Conservation (phyloP, 2,797 vertebrate genomes). For the Gephyroberyx darwinii region DNA sequence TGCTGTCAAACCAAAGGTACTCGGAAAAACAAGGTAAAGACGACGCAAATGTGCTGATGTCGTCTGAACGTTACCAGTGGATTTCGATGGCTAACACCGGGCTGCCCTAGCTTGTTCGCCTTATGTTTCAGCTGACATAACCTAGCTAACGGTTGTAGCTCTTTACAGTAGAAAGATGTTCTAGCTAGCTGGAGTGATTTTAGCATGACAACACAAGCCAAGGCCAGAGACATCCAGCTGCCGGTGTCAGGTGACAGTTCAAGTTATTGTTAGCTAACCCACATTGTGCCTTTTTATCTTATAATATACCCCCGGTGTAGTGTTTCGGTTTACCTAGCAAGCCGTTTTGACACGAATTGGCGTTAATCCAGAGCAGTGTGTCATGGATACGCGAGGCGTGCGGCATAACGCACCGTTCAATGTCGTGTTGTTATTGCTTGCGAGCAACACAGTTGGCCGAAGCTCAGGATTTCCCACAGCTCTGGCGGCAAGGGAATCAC, state of each 20-base stretch:
- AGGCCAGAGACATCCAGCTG: neutral
- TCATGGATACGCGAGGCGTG: neutral
- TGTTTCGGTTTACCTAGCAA: too few species aligned
- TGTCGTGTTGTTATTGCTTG: neutral
- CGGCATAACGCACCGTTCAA: neutral
- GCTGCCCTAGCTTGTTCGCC: neutral
- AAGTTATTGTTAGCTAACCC: conserved; percentile 17
- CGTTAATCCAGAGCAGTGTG: neutral
- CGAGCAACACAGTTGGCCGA: neutral
- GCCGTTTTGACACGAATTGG: too few species aligned
- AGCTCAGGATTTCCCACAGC: neutral
- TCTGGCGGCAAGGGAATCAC: conserved; percentile 13
- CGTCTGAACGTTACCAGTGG: neutral
- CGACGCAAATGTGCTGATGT: too few species aligned
- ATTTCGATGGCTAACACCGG: neutral
- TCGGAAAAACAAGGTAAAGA: conserved; percentile 56
- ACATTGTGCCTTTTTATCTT: neutral
- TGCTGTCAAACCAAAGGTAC: conserved; percentile 41
- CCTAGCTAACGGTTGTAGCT: neutral
- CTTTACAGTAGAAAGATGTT: neutral
- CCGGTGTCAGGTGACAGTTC: conserved; percentile 41
- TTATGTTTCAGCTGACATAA: too few species aligned
- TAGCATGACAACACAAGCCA: conserved; percentile 45
- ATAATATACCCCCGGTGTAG: neutral
- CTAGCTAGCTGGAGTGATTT: conserved; percentile 36